Base-by-base conservation (phyloP, 2,797 vertebrate genomes). In the Enteromius treurensis region DNA sequence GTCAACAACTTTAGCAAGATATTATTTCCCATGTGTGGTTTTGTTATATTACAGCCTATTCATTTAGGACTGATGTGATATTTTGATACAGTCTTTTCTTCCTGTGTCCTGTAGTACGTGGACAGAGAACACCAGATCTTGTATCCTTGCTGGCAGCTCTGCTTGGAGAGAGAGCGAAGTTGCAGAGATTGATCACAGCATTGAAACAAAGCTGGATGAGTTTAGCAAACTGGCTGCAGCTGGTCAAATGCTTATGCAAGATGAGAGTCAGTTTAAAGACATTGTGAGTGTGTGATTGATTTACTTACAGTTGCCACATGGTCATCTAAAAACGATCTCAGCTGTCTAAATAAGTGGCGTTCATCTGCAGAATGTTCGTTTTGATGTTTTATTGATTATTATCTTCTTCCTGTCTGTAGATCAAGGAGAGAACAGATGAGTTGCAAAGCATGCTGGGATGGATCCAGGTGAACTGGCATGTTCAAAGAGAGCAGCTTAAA, bases 391-490 rank as follows among this genome's bases (percentile, higher is more conserved):
- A 8, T 70, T 60, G 37, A 58, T 82, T 45, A 49, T 58, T n/a
- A 45, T 74, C 53, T 68, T 75, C 8, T 26, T 26, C 26, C 60
- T 64, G 47, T 65, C 32, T 82, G 8, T 87, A 95, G 95, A 94
- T 95, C 83, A 93, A 92, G 87, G 94, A 95, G 82, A 92, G 92
- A 53, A 87, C 93, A 75, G 93, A 95, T 80, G 95, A 95, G 85
- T 87, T 95, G 84, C 92, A 91, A 89, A 94, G 92, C 88, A 95
- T 95, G 94, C 88, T 95, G 86, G 93, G 91, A 87, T 95, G 95
- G 94, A 91, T 95, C 79, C 88, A 92, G 73, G 91, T 93, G 51
- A 91, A 92, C 80, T 94, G 94, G 94, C 87, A 85, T 79, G 88
- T 92, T 32, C 93, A 94, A 87, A 93, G 83, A 68, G 87, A 89